Percentiles rank a stretch among this genome's conserved stretches.
Conservation (phyloP, 2,113 vertebrate genomes). For the Poecilia latipinna region DNA sequence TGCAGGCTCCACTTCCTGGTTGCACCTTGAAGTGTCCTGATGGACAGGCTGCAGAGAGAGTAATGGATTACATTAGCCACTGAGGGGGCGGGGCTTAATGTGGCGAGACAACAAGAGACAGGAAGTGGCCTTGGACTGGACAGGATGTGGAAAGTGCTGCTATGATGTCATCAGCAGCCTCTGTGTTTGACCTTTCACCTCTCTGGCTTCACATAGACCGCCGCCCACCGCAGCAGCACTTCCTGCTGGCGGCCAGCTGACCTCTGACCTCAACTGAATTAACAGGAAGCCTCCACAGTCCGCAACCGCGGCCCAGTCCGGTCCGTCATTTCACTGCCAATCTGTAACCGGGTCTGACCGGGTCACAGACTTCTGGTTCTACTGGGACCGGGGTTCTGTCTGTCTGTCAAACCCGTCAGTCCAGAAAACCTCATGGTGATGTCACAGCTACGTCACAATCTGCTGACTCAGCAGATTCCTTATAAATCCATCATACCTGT, state of each 20-base stretch:
- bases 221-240: constrained; percentile 9
- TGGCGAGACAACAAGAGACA: constrained; percentile 42
- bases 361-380: too few relatives aligned
- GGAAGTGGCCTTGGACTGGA: constrained; percentile 54
- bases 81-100: not conserved
- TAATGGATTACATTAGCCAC: not conserved
- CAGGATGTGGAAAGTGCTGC: constrained; percentile 66
- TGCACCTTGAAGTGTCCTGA: constrained; percentile 79
- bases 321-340: too few relatives aligned
- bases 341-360: too few relatives aligned
- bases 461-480: too few relatives aligned
- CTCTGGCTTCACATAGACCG: not conserved
- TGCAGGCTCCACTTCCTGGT: constrained; percentile 74
- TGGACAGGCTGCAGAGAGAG: constrained; percentile 72
- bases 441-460: too few relatives aligned
- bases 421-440: too few relatives aligned
- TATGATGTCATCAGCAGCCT: constrained; percentile 57
- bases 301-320: too few relatives aligned
- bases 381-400: too few relatives aligned
- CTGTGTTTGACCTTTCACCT: constrained; percentile 40
- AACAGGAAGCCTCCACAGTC: constrained; percentile 58
- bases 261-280: constrained; percentile 62
- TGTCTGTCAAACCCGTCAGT: too few relatives aligned
- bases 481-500: too few relatives aligned
- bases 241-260: constrained; percentile 55